Conservation (phyloP, 1,140 invertebrate genomes). For the Drosophila carrolli region DNA sequence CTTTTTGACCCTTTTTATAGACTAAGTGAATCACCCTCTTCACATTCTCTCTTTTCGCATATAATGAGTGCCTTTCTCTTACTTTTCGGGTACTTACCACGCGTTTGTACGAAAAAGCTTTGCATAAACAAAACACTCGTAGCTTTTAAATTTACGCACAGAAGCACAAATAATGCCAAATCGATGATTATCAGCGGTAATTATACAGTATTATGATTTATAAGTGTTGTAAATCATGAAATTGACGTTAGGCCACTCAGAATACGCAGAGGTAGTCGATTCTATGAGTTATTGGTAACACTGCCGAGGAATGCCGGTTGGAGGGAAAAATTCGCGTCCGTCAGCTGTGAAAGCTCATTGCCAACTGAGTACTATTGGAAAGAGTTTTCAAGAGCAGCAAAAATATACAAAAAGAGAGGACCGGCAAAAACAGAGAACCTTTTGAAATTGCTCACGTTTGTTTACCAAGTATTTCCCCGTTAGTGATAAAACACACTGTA, state of each 20-base stretch:
- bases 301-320: conserved; percentile 17
- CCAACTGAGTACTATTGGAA: conserved; percentile 43
- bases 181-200: conserved; percentile 14
- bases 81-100: conserved; percentile 43
- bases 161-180: conserved; percentile 14
- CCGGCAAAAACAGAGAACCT: conserved; percentile 23
- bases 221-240: conserved; percentile 12
- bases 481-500: conserved; percentile 17
- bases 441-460: conserved; percentile 32
- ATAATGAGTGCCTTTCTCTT: conserved; percentile 21
- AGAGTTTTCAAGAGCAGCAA: conserved; percentile 1
- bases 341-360: conserved; percentile 65
- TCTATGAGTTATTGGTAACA: neutral
- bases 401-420: neutral
- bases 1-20: conserved; percentile 17
- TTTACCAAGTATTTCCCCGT: conserved; percentile 24
- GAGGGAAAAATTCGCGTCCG: conserved; percentile 58
- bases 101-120: conserved; percentile 47
- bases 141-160: conserved; percentile 47
- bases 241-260: conserved; percentile 7
- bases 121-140: conserved; percentile 41
- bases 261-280: conserved; percentile 1
- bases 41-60: neutral
- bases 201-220: conserved; percentile 30
- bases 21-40: conserved; percentile 8